Evolutionary conservation across 2,888 invertebrate species (phyloP), one percentile per base, ranked within the genome.

Genomic region (Eristalis arbustorum): DNA sequence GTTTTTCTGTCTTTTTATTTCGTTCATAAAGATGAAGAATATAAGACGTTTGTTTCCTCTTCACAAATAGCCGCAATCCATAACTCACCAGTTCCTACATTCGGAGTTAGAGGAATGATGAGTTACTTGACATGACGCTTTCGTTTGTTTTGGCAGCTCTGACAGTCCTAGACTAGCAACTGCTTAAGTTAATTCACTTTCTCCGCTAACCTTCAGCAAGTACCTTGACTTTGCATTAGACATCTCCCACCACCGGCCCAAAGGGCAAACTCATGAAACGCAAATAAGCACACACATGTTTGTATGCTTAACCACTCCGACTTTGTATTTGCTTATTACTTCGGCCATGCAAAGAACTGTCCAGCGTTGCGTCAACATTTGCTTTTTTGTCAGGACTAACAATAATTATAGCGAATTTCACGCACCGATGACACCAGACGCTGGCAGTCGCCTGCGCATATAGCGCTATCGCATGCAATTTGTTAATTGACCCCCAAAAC

Each of bases 381-480:
- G 18, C 64, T 64, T 28, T 28, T 49, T 69, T 37, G 56, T 63
- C 57, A 62, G 14, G 42, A 77, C 62, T 71, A 64, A 78, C 56
- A 78, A 71, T 71, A 78, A 78, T 78, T 78, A 78, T 71, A 71
- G 78, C 78, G 42, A 78, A 78, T 42, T 78, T 64, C 37, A 78
- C 77, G 64, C 78, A 64, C 49, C 59, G 25, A 59, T 59, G 25
- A 23, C 59, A 59, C 25, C 23, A 18, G 18, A 59, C 25, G 13
- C 11, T 25, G 59, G 5, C n/a, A 31, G n/a, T 18, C 34, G 40
- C 37, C 8, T n/a, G 42, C 42, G 25, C 40, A 42, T 61, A 62
- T 25, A n/a, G 23, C n/a, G 18, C 63, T 34, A 56, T 64, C 40
- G 71, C 78, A 78, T 78, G 78, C 71, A 78, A 78, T 78, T 78